Conservation (phyloP, 2,797 vertebrate genomes). For the Eremophila alpestris region DNA sequence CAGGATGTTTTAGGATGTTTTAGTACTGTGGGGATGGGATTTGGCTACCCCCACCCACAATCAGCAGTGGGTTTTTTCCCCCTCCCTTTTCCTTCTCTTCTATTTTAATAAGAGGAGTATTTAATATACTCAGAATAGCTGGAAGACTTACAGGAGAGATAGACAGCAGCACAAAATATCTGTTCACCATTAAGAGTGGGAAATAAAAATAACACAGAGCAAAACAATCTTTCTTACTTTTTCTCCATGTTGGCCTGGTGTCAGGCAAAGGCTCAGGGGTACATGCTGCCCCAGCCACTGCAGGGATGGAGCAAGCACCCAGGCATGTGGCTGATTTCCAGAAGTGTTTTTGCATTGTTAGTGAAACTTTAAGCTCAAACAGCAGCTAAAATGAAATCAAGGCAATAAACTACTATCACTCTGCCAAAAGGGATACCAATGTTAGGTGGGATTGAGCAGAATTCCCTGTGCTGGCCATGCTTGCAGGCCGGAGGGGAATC, state of each 20-base stretch:
- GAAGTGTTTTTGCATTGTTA: background rate
- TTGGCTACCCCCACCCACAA: background rate
- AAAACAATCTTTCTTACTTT: background rate
- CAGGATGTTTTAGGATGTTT: background rate
- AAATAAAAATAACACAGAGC: background rate
- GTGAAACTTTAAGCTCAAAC: background rate
- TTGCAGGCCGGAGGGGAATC: background rate
- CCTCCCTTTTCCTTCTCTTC: background rate
- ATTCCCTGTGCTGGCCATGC: background rate
- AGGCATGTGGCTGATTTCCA: background rate
- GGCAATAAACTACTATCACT: background rate
- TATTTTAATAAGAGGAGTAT: background rate
- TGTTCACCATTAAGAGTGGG: background rate
- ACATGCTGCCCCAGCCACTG: background rate
- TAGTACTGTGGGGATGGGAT: background rate
- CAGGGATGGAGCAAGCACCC: background rate
- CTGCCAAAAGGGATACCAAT: background rate
- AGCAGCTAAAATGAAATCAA: background rate
- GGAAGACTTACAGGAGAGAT: background rate
- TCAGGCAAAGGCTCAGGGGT: background rate
- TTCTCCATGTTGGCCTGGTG: background rate
- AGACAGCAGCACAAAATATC: background rate
- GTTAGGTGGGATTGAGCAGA: background rate
- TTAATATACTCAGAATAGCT: background rate
- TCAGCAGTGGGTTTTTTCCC: accelerated